Base-by-base conservation (phyloP, 2,797 vertebrate genomes). In the Micropoecilia bifurca region DNA sequence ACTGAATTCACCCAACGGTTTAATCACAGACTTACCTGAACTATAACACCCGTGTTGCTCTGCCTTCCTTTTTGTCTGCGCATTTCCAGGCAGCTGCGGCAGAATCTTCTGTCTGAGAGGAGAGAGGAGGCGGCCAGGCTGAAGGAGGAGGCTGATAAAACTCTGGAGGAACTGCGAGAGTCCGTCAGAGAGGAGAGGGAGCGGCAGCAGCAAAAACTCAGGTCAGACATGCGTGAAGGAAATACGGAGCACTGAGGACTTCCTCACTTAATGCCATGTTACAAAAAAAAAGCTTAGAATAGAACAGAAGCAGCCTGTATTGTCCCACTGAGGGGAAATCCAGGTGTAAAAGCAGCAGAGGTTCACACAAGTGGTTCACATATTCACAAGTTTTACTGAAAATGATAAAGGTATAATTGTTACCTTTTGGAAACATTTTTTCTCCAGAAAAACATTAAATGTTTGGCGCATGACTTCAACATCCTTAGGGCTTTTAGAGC, bases 101-200 rank as follows among this genome's bases (percentile, higher is more conserved):
- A 94, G 82, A 88, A 83, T 47, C 90, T 97, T 55, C 85, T 93
- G 73, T 89, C 85, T 13, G 69, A 86, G 80, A 88, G 88, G 16
- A 90, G 90, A 73, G 93, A 95, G 74, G 96, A 97, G 80, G 96
- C 96, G 92, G 13, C 78, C 74, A 84, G 22, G 47, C 66, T 96
- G 90, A 94, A 89, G 1, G 87, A 93, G 55, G 95, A 96, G 82
- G 90, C 91, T 39, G 68, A 83, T 0, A 76, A 78, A 73, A 92
- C 18, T 3, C 90, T 97, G 0, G 80, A 92, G 25, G 86, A 83
- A 71, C 91, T 97, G 25, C 87, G 84, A 81, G 91, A 93, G 71
- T 90, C 91, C 25, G 83, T 91, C 0, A 39, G 46, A 79, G 85
- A 47, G 0, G 93, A 97, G 78, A 45, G 77, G 0, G 87, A 96